These are phyloP conservation scores for Podabrus alpinus DNA, from an alignment of 2,888 invertebrate genomes.

Conservation along the genomic window DNA sequence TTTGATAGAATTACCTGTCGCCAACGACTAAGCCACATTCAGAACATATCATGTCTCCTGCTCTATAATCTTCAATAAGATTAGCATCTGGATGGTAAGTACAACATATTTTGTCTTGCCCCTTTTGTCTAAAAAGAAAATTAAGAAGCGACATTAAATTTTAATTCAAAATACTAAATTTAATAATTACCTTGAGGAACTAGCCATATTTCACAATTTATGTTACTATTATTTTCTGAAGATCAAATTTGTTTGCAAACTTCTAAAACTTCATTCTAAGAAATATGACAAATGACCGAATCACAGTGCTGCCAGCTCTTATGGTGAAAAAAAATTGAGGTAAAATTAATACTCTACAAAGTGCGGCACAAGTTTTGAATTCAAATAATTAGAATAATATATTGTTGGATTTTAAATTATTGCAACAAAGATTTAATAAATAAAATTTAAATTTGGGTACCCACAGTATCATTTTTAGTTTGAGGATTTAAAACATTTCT, in stretches of 20 bases:
- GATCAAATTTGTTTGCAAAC: background rate
- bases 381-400: no score
- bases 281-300: background rate
- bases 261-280: background rate
- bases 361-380: background rate
- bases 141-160: background rate
- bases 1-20: constrained; percentile 70
- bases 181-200: background rate
- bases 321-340: background rate
- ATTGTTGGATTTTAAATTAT: no score
- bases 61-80: constrained; percentile 96
- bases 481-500: no score
- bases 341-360: background rate
- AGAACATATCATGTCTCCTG: constrained; percentile 98
- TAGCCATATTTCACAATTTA: background rate
- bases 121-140: background rate
- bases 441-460: no score
- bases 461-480: no score
- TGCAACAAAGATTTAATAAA: no score
- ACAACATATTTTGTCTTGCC: constrained; percentile 77
- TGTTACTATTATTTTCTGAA: background rate
- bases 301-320: background rate
- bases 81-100: constrained; percentile 94
- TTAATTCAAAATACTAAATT: background rate
- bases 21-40: constrained; percentile 99